A percentile compares a stretch with the other conserved stretches of the same genome.
Conservation (phyloP, 1,140 invertebrate species). For the Drosophila mojavensis region DNA sequence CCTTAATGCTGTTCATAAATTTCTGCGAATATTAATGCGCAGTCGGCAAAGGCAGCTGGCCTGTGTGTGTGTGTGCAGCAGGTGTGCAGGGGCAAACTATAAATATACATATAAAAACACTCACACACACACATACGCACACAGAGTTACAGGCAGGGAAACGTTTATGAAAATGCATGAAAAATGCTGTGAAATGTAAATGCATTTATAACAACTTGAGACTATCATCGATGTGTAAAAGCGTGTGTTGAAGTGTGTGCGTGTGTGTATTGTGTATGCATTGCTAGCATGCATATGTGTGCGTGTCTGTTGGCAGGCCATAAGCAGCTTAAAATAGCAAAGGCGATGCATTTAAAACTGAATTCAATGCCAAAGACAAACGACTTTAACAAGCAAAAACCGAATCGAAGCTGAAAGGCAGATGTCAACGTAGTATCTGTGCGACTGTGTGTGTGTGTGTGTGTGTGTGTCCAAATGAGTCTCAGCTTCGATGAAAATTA, state of each 20-base stretch:
- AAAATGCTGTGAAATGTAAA: conserved; percentile 59
- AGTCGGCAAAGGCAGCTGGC: neutral
- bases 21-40: conserved; percentile 42
- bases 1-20: conserved; percentile 50
- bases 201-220: conserved; percentile 50
- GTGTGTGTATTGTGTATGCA: neutral
- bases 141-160: neutral
- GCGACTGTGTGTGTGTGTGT: neutral
- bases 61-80: neutral
- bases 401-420: conserved; percentile 13
- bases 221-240: conserved; percentile 18
- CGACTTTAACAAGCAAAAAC: neutral
- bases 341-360: conserved; percentile 11
- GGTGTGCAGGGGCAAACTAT: neutral
- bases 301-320: neutral
- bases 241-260: no score
- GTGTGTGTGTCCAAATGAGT: neutral
- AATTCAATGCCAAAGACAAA: conserved; percentile 13
- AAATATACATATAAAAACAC: conserved; percentile 24
- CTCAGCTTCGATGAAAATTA: conserved; percentile 25
- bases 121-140: conserved; percentile 3
- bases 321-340: conserved; percentile 33
- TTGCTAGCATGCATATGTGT: neutral
- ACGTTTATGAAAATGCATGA: conserved; percentile 29
- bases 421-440: conserved; percentile 10